These are phyloP conservation scores for Ariolimax columbianus DNA, from an alignment of 2,888 invertebrate genomes.

Conservation along the genomic window DNA sequence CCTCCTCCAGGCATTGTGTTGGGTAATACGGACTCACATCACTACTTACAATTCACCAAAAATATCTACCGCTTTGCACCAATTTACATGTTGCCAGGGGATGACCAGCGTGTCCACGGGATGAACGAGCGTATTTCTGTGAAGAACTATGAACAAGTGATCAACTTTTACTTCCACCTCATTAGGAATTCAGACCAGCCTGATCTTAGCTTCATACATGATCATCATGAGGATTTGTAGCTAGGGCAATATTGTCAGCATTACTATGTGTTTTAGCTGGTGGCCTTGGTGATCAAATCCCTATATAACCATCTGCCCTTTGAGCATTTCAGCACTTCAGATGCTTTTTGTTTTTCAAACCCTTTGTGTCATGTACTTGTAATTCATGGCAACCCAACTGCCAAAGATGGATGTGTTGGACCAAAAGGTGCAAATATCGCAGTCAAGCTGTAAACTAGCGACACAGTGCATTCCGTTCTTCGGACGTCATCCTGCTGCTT, in stretches of 20 bases:
- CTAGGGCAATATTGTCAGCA: neutral
- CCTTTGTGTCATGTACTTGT: too few species aligned
- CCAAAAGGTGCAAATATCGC: too few species aligned
- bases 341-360: too few species aligned
- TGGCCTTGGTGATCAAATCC: too few species aligned
- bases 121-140: constrained; percentile 80
- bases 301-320: too few species aligned
- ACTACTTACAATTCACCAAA: constrained; percentile 79
- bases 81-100: constrained; percentile 71
- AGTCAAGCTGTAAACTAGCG: too few species aligned
- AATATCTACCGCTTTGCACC: constrained; percentile 80
- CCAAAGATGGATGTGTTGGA: too few species aligned
- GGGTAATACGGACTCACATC: constrained; percentile 80
- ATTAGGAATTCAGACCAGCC: constrained; percentile 78
- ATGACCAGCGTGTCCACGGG: constrained; percentile 80
- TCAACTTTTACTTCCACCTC: constrained; percentile 80
- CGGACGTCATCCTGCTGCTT: too few species aligned
- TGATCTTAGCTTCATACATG: constrained; percentile 58
- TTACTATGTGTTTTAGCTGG: neutral
- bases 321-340: too few species aligned
- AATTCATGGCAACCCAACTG: too few species aligned
- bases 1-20: constrained; percentile 71
- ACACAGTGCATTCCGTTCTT: too few species aligned
- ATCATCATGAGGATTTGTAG: constrained; percentile 61
- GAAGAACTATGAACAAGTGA: constrained; percentile 78